Evolutionary conservation across 2,888 invertebrate genomes (phyloP), one percentile per base, ranked within the genome.

Genomic region (Dilophus febrilis): DNA sequence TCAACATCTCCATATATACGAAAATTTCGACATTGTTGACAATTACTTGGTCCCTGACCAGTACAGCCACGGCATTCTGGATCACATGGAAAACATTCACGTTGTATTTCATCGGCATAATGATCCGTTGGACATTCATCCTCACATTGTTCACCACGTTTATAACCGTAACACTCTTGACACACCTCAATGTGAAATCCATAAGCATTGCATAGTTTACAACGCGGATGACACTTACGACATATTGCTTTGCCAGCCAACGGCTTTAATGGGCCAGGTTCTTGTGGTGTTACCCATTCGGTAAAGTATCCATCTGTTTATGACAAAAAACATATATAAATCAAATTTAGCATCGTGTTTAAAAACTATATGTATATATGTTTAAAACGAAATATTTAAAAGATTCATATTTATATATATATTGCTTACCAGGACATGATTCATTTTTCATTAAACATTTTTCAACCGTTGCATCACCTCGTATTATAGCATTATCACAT

Each of bases 401-500:
- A 6, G 16, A 14, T 7, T 34, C 27, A 33, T 11, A 27, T 12
- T 26, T 19, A 5, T n/a, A 14, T 26, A 16, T 19, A 32, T 27
- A 29, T 4, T 71, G 42, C 77, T 75, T 46, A 71, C 71, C 46
- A 0, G 90, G 91, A 51, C 92, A 92, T 1, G 79, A 67, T 53
- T 87, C 87, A 44, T 79, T 73, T 54, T 79, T 80, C 52, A 73
- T 72, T 34, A 91, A 65, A 51, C 91, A 91, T 40, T 74, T 71
- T 53, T 79, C 77, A 27, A 85, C 75, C 2, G 72, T 73, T 14
- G 74, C 72, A 42, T 72, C 68, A 34, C 69, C 72, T 49, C 79
- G 79, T 51, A 90, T 80, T 41, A 94, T 82, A 3, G 90, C 94
- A 55, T 86, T 80, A 49, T 83, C 81, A 59, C 97, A 98, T 4